Conservation (phyloP, 1,140 invertebrate species). For the Bombus picipes region DNA sequence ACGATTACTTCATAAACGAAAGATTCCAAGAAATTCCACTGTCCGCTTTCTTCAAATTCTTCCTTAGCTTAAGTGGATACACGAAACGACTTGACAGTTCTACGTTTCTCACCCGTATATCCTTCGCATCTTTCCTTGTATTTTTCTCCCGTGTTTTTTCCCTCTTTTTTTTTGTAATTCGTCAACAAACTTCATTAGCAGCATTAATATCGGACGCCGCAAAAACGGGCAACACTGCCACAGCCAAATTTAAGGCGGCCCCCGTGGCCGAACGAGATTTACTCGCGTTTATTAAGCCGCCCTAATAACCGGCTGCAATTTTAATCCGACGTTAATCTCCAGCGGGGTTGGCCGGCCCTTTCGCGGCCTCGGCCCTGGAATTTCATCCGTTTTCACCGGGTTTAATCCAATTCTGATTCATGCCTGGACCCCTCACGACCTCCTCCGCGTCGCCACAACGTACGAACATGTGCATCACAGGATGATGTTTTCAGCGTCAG, state of each 20-base stretch:
- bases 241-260: conserved; percentile 50
- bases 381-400: conserved; percentile 64
- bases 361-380: conserved; percentile 51
- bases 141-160: not conserved
- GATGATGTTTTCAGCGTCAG: not conserved
- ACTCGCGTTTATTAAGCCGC: conserved; percentile 70
- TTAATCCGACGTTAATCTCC: conserved; percentile 71
- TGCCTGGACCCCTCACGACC: conserved; percentile 11
- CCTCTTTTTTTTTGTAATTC: conserved; percentile 37
- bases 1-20: too few species aligned
- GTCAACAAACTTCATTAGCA: conserved; percentile 54
- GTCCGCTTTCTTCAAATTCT: not conserved
- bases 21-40: not conserved
- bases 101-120: not conserved
- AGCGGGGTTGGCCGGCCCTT: conserved; percentile 42
- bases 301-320: conserved; percentile 70
- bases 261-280: conserved; percentile 64
- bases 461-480: not conserved
- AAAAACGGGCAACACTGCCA: not conserved
- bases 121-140: not conserved
- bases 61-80: not conserved
- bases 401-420: conserved; percentile 67
- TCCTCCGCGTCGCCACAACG: not conserved
- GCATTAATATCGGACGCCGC: conserved; percentile 37
- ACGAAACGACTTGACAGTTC: not conserved